A percentile compares a stretch with the other conserved stretches of the same genome.
Evolutionary conservation across 1,140 invertebrate species (phyloP).

Genomic region (Macrosteles quadrilineatus): DNA sequence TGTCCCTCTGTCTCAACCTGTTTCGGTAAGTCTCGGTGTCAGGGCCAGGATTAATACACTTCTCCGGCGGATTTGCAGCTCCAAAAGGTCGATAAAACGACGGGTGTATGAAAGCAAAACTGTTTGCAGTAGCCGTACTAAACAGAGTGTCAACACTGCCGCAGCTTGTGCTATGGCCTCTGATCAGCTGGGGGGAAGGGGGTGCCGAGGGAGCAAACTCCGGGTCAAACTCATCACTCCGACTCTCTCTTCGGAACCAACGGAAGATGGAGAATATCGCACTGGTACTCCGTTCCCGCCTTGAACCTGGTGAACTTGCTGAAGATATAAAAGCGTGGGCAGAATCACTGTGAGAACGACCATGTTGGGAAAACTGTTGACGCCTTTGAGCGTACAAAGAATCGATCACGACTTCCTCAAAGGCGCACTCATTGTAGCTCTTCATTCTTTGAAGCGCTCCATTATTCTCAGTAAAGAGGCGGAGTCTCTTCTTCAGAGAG

Average conservation of each 20-base stretch:
- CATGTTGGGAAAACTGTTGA: slow-evolving; percentile 17
- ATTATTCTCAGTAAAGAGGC: slow-evolving; percentile 21
- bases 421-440: not conserved
- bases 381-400: slow-evolving; percentile 25
- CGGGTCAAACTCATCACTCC: slow-evolving; percentile 34
- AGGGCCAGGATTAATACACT: slow-evolving; percentile 53
- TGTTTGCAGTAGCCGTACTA: slow-evolving; percentile 68
- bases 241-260: slow-evolving; percentile 52
- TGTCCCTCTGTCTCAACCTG: slow-evolving; percentile 60
- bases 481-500: slow-evolving; percentile 22
- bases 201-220: slow-evolving; percentile 30
- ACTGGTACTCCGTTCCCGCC: slow-evolving; percentile 34
- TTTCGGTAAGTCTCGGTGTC: slow-evolving; percentile 62
- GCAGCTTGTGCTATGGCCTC: slow-evolving; percentile 50
- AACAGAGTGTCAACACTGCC: slow-evolving; percentile 60
- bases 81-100: slow-evolving; percentile 53
- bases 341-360: slow-evolving; percentile 24
- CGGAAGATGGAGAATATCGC: slow-evolving; percentile 55
- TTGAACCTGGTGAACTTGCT: slow-evolving; percentile 27
- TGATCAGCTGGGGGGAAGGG: slow-evolving; percentile 33
- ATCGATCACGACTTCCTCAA: slow-evolving; percentile 23
- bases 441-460: slow-evolving; percentile 12
- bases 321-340: slow-evolving; percentile 19
- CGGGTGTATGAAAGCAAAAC: slow-evolving; percentile 68
- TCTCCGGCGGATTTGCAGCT: slow-evolving; percentile 46